phyloP scores from a whole-genome alignment of 2,113 vertebrate species.

The Chelonoidis abingdonii region DNA sequence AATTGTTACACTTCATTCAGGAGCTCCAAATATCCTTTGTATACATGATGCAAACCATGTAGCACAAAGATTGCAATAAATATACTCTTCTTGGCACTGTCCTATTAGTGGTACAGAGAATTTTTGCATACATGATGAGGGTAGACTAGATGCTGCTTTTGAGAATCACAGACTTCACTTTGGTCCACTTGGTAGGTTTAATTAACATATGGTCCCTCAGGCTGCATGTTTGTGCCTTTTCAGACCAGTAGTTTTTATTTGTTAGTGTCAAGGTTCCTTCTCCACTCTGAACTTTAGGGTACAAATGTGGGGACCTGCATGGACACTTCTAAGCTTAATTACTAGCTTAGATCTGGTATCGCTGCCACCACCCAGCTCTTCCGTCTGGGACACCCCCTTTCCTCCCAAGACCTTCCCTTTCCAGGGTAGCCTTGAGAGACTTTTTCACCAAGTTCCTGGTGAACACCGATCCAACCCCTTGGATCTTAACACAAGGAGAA shows the following conservation, averaged over 20 bases:
- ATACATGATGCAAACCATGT: not conserved
- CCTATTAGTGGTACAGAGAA: not conserved
- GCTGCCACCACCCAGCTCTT: no score
- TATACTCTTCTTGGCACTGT: not conserved
- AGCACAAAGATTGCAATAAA: not conserved
- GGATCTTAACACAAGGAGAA: no score
- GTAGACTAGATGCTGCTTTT: not conserved
- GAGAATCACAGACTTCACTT: conserved; percentile 15
- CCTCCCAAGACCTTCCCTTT: no score
- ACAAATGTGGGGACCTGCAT: no score
- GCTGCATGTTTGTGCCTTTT: not conserved
- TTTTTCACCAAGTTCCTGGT: no score
- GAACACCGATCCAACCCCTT: no score
- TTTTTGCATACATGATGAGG: not conserved
- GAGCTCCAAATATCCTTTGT: not conserved
- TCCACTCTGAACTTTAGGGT: no score
- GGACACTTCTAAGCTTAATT: no score
- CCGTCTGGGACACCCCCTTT: no score
- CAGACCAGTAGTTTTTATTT: not conserved
- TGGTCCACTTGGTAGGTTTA: not conserved
- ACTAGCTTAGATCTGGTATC: no score
- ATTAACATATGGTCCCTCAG: conserved; percentile 9
- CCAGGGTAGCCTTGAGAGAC: no score
- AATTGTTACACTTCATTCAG: not conserved
- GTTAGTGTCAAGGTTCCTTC: not conserved